Base-by-base conservation (phyloP, 2,797 vertebrate species). In the Melanotaenia boesemani region DNA sequence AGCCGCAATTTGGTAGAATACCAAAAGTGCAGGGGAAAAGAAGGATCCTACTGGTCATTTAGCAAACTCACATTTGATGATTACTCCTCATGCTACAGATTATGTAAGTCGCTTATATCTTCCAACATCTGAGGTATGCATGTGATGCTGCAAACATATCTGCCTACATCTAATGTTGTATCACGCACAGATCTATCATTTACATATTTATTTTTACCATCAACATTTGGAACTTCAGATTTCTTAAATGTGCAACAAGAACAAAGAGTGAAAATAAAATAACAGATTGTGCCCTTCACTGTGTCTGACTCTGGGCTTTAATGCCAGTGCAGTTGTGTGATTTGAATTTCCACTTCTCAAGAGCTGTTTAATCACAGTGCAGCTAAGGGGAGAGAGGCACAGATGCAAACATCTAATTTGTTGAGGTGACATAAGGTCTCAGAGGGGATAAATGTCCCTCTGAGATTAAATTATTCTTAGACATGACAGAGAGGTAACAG, bases 391-490 rank as follows among this genome's bases (percentile, higher is more conserved):
- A 58, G 46, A 76, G 71, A 69, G 81, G 77, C 70, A 46, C 82
- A 80, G 76, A 91, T 87, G 87, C 87, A 87, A 85, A 89, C 30
- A 36, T 81, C 84, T 89, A 89, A 91, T 91, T 88, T 91, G 82
- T 68, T 72, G 81, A 78, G 77, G 87, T 90, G 88, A 87, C 83
- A 80, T 83, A 68, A 82, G 89, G 83, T 87, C 86, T 91, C 84
- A 32, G 72, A 80, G 80, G 86, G 77, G 82, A 89, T 86, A 87
- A 89, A 90, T 91, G 91, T 91, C 88, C 89, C 54, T 52, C 79
- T 58, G 86, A 85, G 91, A 93, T 89, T 75, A 91, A 91, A 89
- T 83, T 82, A 90, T 91, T 91, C 67, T 71, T 69, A 77, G 80
- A 86, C 75, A 81, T 76, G 84, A 80, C 75, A 77, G 81, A 74